phyloP scores from a whole-genome alignment of 2,797 vertebrate species.

The Danio kyathit region DNA sequence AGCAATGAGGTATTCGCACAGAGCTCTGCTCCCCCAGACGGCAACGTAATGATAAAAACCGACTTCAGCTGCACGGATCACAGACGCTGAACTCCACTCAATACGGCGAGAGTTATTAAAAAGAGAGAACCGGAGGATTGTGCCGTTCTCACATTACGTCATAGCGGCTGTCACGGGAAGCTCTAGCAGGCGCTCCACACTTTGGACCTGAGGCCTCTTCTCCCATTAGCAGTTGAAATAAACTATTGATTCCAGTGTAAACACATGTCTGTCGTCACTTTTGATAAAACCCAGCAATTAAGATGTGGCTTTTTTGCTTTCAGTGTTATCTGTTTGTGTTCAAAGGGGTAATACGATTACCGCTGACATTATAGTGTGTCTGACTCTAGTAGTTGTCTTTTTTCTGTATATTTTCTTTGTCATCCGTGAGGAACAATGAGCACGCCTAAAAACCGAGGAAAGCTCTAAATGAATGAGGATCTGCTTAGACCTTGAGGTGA shows the following conservation, averaged over 20 bases:
- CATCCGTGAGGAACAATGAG: conserved; percentile 43
- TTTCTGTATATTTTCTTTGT: conserved; percentile 53
- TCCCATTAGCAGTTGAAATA: conserved; percentile 74
- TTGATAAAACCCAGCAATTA: conserved; percentile 60
- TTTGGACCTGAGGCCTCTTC: conserved; percentile 59
- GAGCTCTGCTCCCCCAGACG: conserved; percentile 58
- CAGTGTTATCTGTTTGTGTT: conserved; percentile 48
- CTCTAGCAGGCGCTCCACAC: conserved; percentile 34
- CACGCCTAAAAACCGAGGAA: background rate
- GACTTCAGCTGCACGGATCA: conserved; percentile 57
- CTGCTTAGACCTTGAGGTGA: conserved; percentile 39
- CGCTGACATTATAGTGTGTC: conserved; percentile 30
- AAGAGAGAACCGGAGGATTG: conserved; percentile 34
- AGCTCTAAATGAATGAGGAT: conserved; percentile 25
- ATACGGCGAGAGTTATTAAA: conserved; percentile 49
- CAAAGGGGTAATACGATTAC: conserved; percentile 47
- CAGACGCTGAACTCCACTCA: conserved; percentile 43
- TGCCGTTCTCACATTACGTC: conserved; percentile 57
- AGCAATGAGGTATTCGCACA: conserved; percentile 64
- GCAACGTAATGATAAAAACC: conserved; percentile 57
- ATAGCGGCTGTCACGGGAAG: conserved; percentile 53
- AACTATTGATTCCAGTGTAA: conserved; percentile 76
- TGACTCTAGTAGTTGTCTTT: conserved; percentile 31
- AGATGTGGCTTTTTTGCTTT: conserved; percentile 32
- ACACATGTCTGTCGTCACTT: conserved; percentile 73